These are phyloP conservation scores for Neostethus bicornis DNA, from an alignment of 2,797 vertebrate genomes.

Conservation along the genomic window DNA sequence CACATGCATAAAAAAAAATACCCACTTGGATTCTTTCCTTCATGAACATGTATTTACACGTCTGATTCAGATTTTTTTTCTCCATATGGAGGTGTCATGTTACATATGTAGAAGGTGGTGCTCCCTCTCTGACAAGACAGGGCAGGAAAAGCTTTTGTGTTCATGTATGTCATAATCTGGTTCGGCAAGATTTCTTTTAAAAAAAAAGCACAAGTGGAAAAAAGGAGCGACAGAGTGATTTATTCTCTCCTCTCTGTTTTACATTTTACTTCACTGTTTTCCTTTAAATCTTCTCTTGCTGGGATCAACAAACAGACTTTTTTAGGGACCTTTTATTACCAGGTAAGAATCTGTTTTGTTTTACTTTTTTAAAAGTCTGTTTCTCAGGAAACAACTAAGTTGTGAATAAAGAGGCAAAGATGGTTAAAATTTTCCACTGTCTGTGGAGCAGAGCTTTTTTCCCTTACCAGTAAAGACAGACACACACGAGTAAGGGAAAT, in stretches of 20 bases:
- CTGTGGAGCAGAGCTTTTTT: background rate
- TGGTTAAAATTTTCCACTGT: background rate
- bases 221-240: conserved; percentile 15
- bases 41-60: background rate
- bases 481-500: background rate
- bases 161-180: conserved; percentile 55
- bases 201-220: conserved; percentile 32
- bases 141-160: conserved; percentile 18
- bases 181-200: conserved; percentile 68
- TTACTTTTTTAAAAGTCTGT: background rate
- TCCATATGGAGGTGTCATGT: conserved; percentile 39
- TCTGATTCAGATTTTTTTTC: conserved; percentile 22
- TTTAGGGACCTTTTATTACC: conserved; percentile 14
- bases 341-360: conserved; percentile 47
- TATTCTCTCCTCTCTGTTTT: conserved; percentile 9
- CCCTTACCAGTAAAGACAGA: conserved; percentile 4
- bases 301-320: conserved; percentile 1
- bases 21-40: background rate
- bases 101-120: too few species aligned
- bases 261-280: background rate
- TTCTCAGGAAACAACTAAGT: background rate
- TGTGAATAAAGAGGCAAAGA: background rate
- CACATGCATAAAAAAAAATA: background rate
- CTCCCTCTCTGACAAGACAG: conserved; percentile 35
- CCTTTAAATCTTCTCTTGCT: background rate